Percentiles rank a stretch among this genome's conserved stretches.
These are phyloP conservation scores for Brachymystax lenok DNA, from an alignment of 2,797 vertebrate species.

Conservation along the genomic window DNA sequence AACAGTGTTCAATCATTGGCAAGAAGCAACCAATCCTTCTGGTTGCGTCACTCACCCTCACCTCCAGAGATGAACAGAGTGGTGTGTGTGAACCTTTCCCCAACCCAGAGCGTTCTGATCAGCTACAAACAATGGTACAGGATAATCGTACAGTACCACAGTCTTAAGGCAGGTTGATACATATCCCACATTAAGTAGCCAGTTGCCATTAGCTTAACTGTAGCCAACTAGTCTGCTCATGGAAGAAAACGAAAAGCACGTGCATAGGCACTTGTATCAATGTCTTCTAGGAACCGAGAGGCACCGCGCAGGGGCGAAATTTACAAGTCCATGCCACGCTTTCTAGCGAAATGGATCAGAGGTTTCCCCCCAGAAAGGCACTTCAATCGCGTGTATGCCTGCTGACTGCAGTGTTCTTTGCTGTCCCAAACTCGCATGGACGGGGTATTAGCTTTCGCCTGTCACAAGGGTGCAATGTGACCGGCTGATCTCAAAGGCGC, in stretches of 20 bases:
- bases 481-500: constrained; percentile 43
- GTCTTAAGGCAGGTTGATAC: no score
- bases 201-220: no score
- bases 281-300: neutral
- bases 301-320: neutral
- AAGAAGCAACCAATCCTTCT: constrained; percentile 26
- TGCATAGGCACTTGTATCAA: neutral
- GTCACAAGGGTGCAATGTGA: constrained; percentile 67
- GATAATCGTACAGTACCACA: no score
- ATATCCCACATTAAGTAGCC: no score
- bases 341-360: constrained; percentile 24
- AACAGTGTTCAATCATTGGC: neutral
- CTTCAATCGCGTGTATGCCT: constrained; percentile 35
- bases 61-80: neutral
- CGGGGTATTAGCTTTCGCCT: constrained; percentile 39
- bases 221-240: no score
- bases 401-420: constrained; percentile 33
- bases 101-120: no score
- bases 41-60: constrained; percentile 12
- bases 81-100: no score
- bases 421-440: constrained; percentile 48
- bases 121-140: no score
- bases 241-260: no score
- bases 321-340: neutral
- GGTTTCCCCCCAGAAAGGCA: constrained; percentile 23